Conservation (phyloP, 2,888 invertebrate genomes). For the Drosophila dives region DNA sequence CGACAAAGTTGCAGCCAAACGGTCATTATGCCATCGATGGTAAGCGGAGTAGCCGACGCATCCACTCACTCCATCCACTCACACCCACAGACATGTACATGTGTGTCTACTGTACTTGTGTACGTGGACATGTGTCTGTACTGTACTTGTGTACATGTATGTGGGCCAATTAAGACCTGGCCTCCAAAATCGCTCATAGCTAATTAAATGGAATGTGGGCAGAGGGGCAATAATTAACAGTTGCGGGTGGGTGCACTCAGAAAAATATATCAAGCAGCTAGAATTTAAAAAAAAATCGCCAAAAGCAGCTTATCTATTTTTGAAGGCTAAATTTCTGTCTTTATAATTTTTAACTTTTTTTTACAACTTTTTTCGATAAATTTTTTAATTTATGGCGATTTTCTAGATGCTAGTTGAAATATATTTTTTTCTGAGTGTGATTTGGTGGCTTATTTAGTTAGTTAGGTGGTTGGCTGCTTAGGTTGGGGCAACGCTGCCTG, state of each 20-base stretch:
- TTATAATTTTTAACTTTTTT: not conserved
- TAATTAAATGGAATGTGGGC: constrained; percentile 28
- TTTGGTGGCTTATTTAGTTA: constrained; percentile 7
- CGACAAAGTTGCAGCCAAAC: constrained; percentile 28
- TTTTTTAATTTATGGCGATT: not conserved
- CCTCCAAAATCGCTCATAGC: constrained; percentile 26
- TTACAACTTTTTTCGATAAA: not conserved
- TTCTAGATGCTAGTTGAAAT: not conserved
- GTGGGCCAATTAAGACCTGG: constrained; percentile 46
- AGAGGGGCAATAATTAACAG: constrained; percentile 8
- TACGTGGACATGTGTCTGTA: not conserved
- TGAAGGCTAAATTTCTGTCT: not conserved
- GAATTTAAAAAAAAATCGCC: not conserved
- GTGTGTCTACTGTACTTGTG: not conserved
- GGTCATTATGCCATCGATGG: constrained; percentile 72
- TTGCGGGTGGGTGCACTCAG: constrained; percentile 7
- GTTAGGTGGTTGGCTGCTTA: constrained; percentile 33
- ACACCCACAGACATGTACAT: constrained; percentile 41
- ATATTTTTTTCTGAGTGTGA: constrained; percentile 5
- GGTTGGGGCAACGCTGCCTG: constrained; percentile 32
- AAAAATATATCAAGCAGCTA: not conserved
- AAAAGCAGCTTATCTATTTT: not conserved
- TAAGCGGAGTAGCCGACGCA: constrained; percentile 64
- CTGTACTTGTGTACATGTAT: constrained; percentile 11
- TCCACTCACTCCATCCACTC: constrained; percentile 25